A percentile compares a stretch with the other conserved stretches of the same genome.
These are phyloP conservation scores for Trichogramma pretiosum DNA, from an alignment of 1,140 invertebrate genomes.

Conservation along the genomic window DNA sequence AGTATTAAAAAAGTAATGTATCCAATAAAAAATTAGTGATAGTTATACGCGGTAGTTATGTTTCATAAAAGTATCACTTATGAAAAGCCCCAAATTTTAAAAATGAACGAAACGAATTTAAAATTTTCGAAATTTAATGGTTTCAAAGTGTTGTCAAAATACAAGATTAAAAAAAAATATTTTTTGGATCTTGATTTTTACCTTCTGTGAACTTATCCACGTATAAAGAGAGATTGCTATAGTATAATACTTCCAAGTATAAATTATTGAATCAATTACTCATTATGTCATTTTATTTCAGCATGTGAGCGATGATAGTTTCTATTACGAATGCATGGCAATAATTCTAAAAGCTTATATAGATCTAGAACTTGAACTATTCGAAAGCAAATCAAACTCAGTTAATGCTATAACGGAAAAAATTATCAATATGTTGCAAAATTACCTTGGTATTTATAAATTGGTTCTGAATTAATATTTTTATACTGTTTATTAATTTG, in stretches of 20 bases:
- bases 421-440: slow-evolving; percentile 27
- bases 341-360: slow-evolving; percentile 33
- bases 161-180: no score
- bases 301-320: slow-evolving; percentile 26
- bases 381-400: slow-evolving; percentile 17
- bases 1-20: slow-evolving; percentile 31
- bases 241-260: no score
- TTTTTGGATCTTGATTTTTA: no score
- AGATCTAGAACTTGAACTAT: slow-evolving; percentile 31
- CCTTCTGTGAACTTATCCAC: no score
- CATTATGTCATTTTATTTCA: slow-evolving; percentile 22
- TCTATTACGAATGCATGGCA: slow-evolving; percentile 36
- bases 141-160: no score
- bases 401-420: slow-evolving; percentile 17
- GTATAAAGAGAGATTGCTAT: no score
- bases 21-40: slow-evolving; percentile 5
- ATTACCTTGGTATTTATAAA: slow-evolving; percentile 31
- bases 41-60: no score
- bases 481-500: slow-evolving; percentile 6
- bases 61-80: no score
- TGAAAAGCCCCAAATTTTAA: no score
- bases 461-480: slow-evolving; percentile 7
- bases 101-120: no score
- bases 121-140: no score
- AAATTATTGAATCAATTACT: no score